Conservation (phyloP, 2,888 invertebrate species). For the Eupeodes latifasciatus region DNA sequence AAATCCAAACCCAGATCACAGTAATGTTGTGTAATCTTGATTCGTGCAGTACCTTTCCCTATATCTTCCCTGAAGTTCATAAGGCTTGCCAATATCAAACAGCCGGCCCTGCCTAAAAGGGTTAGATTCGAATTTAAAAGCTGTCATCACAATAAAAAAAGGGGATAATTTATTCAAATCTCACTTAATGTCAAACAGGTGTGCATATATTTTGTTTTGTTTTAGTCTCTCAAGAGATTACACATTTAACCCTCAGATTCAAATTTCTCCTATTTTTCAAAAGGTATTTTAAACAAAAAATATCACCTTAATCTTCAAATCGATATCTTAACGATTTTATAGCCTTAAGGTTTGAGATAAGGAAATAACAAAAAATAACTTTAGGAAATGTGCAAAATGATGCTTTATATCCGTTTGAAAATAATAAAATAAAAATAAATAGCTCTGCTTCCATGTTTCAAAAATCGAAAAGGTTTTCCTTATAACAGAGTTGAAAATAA, state of each 20-base stretch:
- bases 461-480: neutral
- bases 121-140: constrained; percentile 17
- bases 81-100: no score
- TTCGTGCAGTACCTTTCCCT: no score
- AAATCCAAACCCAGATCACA: no score
- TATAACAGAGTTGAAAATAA: neutral
- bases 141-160: constrained; percentile 6
- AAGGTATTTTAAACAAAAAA: neutral
- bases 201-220: neutral
- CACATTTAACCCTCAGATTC: neutral
- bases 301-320: neutral
- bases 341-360: neutral
- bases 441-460: neutral
- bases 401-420: constrained; percentile 1
- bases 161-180: constrained; percentile 38
- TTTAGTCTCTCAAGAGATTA: neutral
- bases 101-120: neutral
- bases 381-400: neutral
- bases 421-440: constrained; percentile 20
- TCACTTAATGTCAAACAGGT: constrained; percentile 13
- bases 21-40: no score
- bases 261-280: neutral
- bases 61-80: no score
- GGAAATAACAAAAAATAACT: neutral
- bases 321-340: constrained; percentile 28